phyloP scores from a whole-genome alignment of 2,797 vertebrate genomes.

The Dicrostonyx torquatus region DNA sequence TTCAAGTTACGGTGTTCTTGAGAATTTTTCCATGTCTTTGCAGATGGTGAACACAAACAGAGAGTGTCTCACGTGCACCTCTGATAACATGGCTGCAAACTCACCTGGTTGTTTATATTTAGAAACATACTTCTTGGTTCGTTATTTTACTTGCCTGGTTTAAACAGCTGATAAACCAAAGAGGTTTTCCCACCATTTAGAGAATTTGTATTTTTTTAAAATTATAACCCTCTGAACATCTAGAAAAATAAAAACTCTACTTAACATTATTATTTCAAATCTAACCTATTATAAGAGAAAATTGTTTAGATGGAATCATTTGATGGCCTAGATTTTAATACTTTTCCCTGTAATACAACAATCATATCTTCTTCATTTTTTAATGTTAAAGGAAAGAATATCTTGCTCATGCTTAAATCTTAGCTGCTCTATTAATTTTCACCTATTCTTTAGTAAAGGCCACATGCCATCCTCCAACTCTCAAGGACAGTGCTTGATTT shows the following conservation, averaged over 20 bases:
- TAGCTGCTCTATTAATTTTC: slow-evolving; percentile 38
- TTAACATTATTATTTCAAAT: slow-evolving; percentile 13
- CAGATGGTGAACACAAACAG: background rate
- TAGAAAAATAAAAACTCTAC: background rate
- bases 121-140: background rate
- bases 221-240: background rate
- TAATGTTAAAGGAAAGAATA: background rate
- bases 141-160: background rate
- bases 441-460: slow-evolving; percentile 24
- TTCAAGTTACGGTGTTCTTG: background rate
- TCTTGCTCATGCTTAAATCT: background rate
- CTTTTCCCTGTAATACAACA: background rate
- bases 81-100: background rate
- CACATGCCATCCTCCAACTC: background rate
- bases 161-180: background rate
- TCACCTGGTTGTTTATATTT: background rate
- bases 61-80: background rate
- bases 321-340: background rate
- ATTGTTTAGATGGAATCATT: background rate
- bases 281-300: slow-evolving; percentile 18
- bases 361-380: background rate
- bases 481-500: slow-evolving; percentile 43
- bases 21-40: background rate
- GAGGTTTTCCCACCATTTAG: background rate
- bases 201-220: background rate